A percentile compares a stretch with the other conserved stretches of the same genome.
phyloP scores from a whole-genome alignment of 1,140 invertebrate species.

The Eurosta solidaginis region DNA sequence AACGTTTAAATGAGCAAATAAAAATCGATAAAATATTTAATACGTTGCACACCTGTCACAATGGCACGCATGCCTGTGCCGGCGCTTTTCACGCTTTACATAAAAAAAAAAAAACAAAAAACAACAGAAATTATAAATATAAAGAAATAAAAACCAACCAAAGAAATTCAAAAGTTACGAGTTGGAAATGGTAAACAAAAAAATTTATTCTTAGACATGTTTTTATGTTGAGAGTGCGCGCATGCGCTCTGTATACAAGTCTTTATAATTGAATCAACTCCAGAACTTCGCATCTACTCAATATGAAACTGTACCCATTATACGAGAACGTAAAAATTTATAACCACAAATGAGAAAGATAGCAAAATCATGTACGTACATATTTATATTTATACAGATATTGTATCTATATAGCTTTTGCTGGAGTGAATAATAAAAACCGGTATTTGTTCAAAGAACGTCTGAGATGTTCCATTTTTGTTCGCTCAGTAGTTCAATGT shows the following conservation, averaged over 20 bases:
- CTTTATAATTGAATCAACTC: neutral
- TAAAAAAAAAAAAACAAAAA: neutral
- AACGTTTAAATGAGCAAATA: constrained; percentile 8
- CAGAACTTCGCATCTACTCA: neutral
- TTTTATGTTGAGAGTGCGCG: neutral
- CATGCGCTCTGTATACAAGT: neutral
- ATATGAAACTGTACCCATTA: neutral
- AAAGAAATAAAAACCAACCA: neutral
- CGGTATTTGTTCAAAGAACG: neutral
- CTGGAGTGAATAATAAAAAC: neutral
- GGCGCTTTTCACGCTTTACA: neutral
- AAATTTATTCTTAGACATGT: neutral
- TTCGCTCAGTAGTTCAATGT: neutral
- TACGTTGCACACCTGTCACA: constrained; percentile 2
- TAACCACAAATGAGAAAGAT: too few relatives aligned
- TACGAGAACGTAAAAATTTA: neutral
- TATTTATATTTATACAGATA: neutral
- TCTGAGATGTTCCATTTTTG: neutral
- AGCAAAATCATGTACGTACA: too few relatives aligned
- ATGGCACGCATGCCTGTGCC: neutral
- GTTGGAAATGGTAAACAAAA: neutral
- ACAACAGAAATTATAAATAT: neutral
- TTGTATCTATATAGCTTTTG: neutral
- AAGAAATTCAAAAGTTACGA: too few relatives aligned
- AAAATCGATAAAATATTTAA: constrained; percentile 21